These are phyloP conservation scores for Dromius quadrimaculatus DNA, from an alignment of 2,888 invertebrate genomes.

Conservation along the genomic window DNA sequence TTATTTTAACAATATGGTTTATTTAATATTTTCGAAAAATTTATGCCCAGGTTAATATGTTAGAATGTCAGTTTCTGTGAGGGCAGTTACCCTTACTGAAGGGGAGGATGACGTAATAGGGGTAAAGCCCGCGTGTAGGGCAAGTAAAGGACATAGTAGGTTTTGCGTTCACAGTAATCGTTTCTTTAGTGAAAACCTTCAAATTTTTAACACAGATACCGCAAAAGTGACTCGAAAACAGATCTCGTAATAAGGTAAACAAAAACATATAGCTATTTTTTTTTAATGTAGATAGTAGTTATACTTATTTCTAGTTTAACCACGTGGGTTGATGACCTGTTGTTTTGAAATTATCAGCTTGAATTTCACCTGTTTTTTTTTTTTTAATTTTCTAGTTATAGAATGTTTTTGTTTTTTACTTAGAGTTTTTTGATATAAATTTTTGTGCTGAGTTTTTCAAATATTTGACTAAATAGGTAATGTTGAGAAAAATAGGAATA, in stretches of 20 bases:
- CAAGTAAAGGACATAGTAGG: conserved; percentile 41
- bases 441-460: too few relatives aligned
- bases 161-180: conserved; percentile 9
- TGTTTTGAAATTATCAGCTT: conserved; percentile 25
- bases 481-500: too few relatives aligned
- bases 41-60: neutral
- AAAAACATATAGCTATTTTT: neutral
- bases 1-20: conserved; percentile 7
- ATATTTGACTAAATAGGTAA: too few relatives aligned
- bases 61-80: conserved; percentile 17
- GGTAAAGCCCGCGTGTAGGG: conserved; percentile 39
- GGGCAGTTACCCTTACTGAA: conserved; percentile 19
- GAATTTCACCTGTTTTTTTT: neutral
- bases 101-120: conserved; percentile 38
- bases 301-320: neutral
- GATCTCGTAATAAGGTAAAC: conserved; percentile 33
- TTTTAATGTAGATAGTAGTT: neutral
- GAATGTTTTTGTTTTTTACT: neutral
- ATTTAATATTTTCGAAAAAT: neutral
- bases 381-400: neutral
- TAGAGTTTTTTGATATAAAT: neutral
- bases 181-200: conserved; percentile 34
- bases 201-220: conserved; percentile 25
- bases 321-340: conserved; percentile 43
- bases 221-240: conserved; percentile 35